Conservation (phyloP, 2,888 invertebrate genomes). For the Drosophila robusta region DNA sequence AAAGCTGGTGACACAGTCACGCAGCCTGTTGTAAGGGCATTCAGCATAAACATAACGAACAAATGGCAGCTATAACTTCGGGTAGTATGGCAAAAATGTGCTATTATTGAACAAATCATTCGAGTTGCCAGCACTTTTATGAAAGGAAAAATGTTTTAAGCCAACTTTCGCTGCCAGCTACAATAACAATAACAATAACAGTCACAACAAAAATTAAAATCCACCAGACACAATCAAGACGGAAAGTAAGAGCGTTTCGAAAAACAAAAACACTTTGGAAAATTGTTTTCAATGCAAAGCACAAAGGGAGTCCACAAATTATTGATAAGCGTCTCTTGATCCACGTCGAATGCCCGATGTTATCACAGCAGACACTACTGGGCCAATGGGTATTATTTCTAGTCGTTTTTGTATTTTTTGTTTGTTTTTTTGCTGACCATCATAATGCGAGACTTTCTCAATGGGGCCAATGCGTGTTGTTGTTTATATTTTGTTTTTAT, state of each 20-base stretch:
- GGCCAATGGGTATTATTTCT: conserved; percentile 6
- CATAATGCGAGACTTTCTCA: conserved; percentile 49
- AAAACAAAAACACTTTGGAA: conserved; percentile 36
- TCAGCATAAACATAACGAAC: conserved; percentile 11
- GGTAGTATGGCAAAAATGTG: conserved; percentile 58
- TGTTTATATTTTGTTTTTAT: conserved; percentile 21
- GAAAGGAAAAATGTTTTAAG: conserved; percentile 64
- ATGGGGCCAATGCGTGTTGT: conserved; percentile 30
- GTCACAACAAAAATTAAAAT: conserved; percentile 34
- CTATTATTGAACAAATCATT: conserved; percentile 77
- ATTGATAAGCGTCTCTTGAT: conserved; percentile 56
- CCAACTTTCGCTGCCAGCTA: conserved; percentile 68
- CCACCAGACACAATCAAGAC: conserved; percentile 25
- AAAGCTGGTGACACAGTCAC: neutral
- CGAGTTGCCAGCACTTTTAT: conserved; percentile 53
- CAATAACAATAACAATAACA: conserved; percentile 39
- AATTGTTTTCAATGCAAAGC: neutral
- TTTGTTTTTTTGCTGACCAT: conserved; percentile 23
- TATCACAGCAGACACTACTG: conserved; percentile 48
- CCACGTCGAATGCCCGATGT: conserved; percentile 39
- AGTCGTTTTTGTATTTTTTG: conserved; percentile 4
- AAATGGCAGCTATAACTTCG: conserved; percentile 25
- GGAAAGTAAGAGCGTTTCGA: conserved; percentile 68
- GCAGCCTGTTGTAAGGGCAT: conserved; percentile 5
- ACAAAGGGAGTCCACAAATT: conserved; percentile 13